Conservation (phyloP, 2,888 invertebrate species). For the Theretra japonica region DNA sequence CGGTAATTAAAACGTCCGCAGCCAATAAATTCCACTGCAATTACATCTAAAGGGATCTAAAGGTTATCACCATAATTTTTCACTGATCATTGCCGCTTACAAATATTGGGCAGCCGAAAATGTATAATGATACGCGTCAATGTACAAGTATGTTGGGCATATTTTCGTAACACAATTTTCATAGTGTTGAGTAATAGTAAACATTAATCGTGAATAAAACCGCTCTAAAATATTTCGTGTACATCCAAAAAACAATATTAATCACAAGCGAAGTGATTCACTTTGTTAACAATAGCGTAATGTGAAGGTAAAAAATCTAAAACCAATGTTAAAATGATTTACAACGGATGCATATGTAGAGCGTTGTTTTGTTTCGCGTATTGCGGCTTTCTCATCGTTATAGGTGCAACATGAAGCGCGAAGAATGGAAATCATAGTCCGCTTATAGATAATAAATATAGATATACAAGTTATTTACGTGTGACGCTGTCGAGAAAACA, state of each 20-base stretch:
- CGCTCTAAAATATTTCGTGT: not conserved
- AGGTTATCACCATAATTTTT: constrained; percentile 21
- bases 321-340: constrained; percentile 30
- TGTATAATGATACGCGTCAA: no score
- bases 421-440: constrained; percentile 66
- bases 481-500: constrained; percentile 12
- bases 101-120: not conserved
- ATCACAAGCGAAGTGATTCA: not conserved
- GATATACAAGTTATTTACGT: constrained; percentile 22
- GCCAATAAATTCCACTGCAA: constrained; percentile 34
- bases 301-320: not conserved
- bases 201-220: not conserved
- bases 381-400: constrained; percentile 58
- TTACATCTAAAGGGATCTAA: constrained; percentile 26
- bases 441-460: constrained; percentile 61
- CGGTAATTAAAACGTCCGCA: constrained; percentile 47
- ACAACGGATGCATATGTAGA: constrained; percentile 42
- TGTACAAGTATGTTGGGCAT: no score
- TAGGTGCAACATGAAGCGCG: constrained; percentile 58
- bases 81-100: not conserved
- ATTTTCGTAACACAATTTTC: no score
- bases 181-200: no score
- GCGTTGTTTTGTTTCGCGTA: constrained; percentile 30
- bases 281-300: not conserved
- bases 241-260: not conserved